Evolutionary conservation across 2,113 vertebrate species (phyloP), one percentile per base, ranked within the genome.

Genomic region (Ginglymostoma cirratum): DNA sequence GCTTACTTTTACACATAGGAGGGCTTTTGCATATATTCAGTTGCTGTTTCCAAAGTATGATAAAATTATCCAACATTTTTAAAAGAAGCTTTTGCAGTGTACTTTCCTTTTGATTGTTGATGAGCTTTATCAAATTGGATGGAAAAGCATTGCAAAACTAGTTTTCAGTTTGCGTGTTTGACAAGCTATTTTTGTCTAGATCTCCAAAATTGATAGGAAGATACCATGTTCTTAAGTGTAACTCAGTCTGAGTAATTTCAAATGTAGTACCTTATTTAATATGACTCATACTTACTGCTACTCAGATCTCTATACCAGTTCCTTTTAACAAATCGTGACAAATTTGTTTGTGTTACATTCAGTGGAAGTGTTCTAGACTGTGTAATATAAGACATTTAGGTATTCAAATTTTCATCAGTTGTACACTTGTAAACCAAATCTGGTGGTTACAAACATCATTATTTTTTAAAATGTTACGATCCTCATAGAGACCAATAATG

Each of bases 241-340:
- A 69, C 38, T 95, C 94, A 76, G 21, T 52, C 94, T 95, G 69
- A 76, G 69, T 95, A 95, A 95, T 95, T 72, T 95, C 94, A 95
- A 95, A 42, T 95, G 24, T 72, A 95, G 45, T 72, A 42, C 70
- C 23, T 94, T 52, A 48, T 95, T 69, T 94, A 94, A 8, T 48
- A 95, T 95, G 94, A 95, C 67, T 95, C 69, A 48, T 70, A 72
- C 19, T 72, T 94, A 24, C 5, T 38, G 24, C 94, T 94, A 23
- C 55, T 67, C 38, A 15, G 66, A 94, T 94, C 61, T 94, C 93
- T 48, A 30, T 45, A 94, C 67, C 15, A 27, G 93, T 94, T 94
- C 66, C 93, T 70, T 94, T 70, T 48, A 94, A 30, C 93, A 45
- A 14, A 38, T 17, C 42, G 30, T 70, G 23, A 70, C 27, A 95